Percentiles rank a stretch among this genome's conserved stretches.
Evolutionary conservation across 2,113 vertebrate genomes (phyloP).

Genomic region (Dunckerocampus dactyliophorus): DNA sequence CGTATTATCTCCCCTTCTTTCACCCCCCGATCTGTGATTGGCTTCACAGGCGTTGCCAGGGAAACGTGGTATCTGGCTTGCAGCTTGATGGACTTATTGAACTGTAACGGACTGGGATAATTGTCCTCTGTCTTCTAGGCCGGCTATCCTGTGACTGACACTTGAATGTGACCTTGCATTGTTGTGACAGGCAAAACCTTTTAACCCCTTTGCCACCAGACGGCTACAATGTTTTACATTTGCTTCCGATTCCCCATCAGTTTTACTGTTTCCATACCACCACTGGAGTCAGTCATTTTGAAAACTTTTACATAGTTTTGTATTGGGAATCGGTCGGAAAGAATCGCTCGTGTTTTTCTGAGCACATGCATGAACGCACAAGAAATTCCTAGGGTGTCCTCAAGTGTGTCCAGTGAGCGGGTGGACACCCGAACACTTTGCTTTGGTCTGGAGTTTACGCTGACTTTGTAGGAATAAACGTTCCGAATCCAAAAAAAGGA

Average conservation of each 20-base stretch:
- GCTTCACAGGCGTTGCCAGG: slow-evolving; percentile 84
- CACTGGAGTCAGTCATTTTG: neutral
- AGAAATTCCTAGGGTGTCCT: slow-evolving; percentile 31
- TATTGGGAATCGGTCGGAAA: neutral
- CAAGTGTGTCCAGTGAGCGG: slow-evolving; percentile 15
- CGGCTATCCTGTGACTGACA: slow-evolving; percentile 86
- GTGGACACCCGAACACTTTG: no score
- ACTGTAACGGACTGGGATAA: slow-evolving; percentile 96
- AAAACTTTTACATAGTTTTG: neutral
- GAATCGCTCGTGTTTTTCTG: neutral
- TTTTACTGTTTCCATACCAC: neutral
- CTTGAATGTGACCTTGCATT: slow-evolving; percentile 85
- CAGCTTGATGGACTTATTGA: slow-evolving; percentile 98
- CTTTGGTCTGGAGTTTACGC: no score
- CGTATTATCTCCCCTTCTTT: slow-evolving; percentile 46
- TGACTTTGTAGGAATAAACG: no score
- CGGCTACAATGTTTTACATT: neutral
- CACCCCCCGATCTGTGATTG: slow-evolving; percentile 60
- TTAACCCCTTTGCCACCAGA: slow-evolving; percentile 50
- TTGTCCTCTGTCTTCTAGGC: slow-evolving; percentile 94
- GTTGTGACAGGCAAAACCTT: slow-evolving; percentile 62
- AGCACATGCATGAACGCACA: neutral
- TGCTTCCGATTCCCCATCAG: slow-evolving; percentile 4
- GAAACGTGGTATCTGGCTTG: slow-evolving; percentile 94
- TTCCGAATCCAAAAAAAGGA: no score